These are phyloP conservation scores for Aurelia sp. DNA, from an alignment of 30 jellyfish, hydroid and myxozoan genomes.

Conservation along the genomic window DNA sequence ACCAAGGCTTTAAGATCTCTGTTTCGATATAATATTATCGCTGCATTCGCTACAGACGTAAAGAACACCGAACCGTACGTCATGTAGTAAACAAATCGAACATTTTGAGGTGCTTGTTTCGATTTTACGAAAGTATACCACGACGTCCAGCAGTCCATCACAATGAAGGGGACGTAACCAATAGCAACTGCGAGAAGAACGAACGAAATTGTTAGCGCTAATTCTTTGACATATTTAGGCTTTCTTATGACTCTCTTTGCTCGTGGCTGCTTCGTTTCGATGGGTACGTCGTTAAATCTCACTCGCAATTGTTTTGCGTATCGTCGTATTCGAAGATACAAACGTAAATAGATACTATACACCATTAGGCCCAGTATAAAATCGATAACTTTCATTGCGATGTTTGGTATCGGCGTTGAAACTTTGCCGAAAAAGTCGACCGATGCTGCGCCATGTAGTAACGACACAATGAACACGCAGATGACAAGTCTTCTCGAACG, in stretches of 20 bases:
- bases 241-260: background rate
- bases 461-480: conserved; percentile 6
- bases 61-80: conserved; percentile 53
- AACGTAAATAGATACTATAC: conserved; percentile 21
- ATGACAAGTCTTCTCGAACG: background rate
- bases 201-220: conserved; percentile 49
- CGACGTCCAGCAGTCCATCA: conserved; percentile 66
- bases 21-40: conserved; percentile 23
- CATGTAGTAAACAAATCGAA: conserved; percentile 33
- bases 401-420: conserved; percentile 40
- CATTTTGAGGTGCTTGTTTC: conserved; percentile 26
- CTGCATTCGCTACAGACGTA: conserved; percentile 49
- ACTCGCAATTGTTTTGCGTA: conserved; percentile 18
- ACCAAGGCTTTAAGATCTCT: conserved; percentile 24
- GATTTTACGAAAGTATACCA: conserved; percentile 54
- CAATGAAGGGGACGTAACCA: conserved; percentile 43
- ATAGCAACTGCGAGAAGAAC: conserved; percentile 38
- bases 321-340: conserved; percentile 21
- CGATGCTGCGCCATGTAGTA: conserved; percentile 58
- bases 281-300: background rate
- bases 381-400: conserved; percentile 46
- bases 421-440: conserved; percentile 44
- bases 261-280: background rate
- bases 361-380: conserved; percentile 27
- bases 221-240: conserved; percentile 24